phyloP scores from a whole-genome alignment of 2,113 vertebrate species.

The Dicerorhinus sumatrensis region DNA sequence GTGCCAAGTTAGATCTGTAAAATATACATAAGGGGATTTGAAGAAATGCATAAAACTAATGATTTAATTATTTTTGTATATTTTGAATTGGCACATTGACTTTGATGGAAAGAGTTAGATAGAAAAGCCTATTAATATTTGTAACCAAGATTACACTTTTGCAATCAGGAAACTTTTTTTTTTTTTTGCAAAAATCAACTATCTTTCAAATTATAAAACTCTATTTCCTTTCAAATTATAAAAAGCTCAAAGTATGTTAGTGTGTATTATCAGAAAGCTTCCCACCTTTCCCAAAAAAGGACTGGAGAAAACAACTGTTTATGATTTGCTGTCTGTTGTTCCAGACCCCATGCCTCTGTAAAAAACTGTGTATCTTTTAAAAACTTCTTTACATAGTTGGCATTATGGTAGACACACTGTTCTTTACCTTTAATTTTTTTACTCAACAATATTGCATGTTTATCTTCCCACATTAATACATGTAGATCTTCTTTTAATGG shows the following conservation, averaged over 20 bases:
- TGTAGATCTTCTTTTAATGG: neutral
- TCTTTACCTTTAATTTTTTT: neutral
- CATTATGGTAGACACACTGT: neutral
- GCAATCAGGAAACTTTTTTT: neutral
- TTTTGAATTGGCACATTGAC: slow-evolving; percentile 24
- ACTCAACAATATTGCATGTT: neutral
- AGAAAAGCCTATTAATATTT: slow-evolving; percentile 39
- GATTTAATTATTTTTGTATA: slow-evolving; percentile 30
- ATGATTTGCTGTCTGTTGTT: neutral
- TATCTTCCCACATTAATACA: neutral
- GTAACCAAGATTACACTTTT: slow-evolving; percentile 51
- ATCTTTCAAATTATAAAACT: slow-evolving; percentile 29
- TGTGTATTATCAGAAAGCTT: neutral
- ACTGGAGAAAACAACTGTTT: neutral
- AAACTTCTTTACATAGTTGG: neutral
- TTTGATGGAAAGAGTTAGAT: neutral
- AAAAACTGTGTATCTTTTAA: neutral
- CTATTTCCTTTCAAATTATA: neutral
- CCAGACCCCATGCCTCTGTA: neutral
- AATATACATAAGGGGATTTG: neutral
- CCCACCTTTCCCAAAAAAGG: neutral
- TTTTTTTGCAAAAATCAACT: neutral
- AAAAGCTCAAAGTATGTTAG: neutral
- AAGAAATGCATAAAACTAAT: slow-evolving; percentile 45
- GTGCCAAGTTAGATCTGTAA: neutral